Percentiles rank a stretch among this genome's conserved stretches.
Evolutionary conservation across 2,888 invertebrate species (phyloP).

Genomic region (Phalangium opilio): DNA sequence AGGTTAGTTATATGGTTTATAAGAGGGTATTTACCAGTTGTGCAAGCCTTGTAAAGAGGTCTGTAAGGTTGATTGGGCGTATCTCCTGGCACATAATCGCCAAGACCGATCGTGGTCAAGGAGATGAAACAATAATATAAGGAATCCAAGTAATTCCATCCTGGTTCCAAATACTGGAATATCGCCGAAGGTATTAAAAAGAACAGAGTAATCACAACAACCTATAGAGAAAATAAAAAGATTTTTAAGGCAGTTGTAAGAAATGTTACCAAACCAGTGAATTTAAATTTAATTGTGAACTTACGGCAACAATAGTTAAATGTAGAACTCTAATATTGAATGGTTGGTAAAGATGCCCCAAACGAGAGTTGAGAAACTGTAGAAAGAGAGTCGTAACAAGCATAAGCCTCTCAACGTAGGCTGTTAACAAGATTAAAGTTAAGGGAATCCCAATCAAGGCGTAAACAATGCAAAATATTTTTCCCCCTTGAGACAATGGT

Average conservation of each 20-base stretch:
- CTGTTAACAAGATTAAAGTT: conserved; percentile 65
- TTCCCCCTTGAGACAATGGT: conserved; percentile 67
- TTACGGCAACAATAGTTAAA: conserved; percentile 42
- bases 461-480: conserved; percentile 73
- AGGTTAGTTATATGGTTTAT: no score
- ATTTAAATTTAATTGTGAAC: conserved; percentile 2
- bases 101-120: conserved; percentile 71
- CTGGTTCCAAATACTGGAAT: conserved; percentile 52
- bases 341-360: conserved; percentile 48
- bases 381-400: conserved; percentile 55
- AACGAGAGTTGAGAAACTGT: conserved; percentile 47
- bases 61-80: conserved; percentile 55
- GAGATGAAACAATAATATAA: conserved; percentile 85
- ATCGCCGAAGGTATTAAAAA: conserved; percentile 51
- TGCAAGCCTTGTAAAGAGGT: conserved; percentile 64
- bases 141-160: conserved; percentile 71
- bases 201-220: conserved; percentile 13
- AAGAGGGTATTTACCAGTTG: conserved; percentile 54
- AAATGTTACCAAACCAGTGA: no score
- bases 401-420: conserved; percentile 62
- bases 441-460: conserved; percentile 71
- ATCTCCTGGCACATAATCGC: conserved; percentile 74
- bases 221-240: conserved; percentile 6
- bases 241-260: neutral
- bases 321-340: conserved; percentile 62